Evolutionary conservation across 2,113 vertebrate genomes (phyloP), one percentile per base, ranked within the genome.

Genomic region (Urocolius indicus): DNA sequence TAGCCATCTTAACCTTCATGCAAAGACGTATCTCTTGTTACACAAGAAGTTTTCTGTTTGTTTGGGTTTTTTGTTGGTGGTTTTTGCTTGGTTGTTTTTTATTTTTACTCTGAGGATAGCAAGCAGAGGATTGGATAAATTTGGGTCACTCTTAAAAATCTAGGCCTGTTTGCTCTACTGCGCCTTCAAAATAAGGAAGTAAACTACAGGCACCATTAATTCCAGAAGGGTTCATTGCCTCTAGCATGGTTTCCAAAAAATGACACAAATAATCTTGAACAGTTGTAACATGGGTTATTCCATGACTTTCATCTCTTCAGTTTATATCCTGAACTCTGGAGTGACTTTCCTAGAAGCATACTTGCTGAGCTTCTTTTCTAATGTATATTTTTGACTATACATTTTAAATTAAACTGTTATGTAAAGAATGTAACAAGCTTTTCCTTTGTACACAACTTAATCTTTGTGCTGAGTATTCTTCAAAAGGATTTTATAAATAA

Each of bases 401-500:
- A 49, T 93, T 97, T 97, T 97, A 97, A 97, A 97, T 97, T 98
- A 96, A 96, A 97, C 94, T 95, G 89, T 96, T 98, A 97, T 94
- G 92, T 91, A 97, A 97, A 97, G 97, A 97, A 97, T 46, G 96
- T 95, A 96, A 97, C 91, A 95, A 97, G 97, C 90, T 97, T 98
- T 98, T 97, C 98, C 96, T 95, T 95, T 97, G 94, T 93, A 97
- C 96, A 97, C 96, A 95, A 98, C 90, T 96, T 97, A 98, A 98
- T 91, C 87, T 97, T 98, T 98, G 98, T 98, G 97, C 97, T 97
- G 98, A 96, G 97, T 97, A 95, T 95, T 98, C 98, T 98, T 97
- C 98, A 96, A 97, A 98, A 94, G 95, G 96, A 89, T 97, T 97
- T 98, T 97, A 98, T 98, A 98, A 98, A 98, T 98, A 97, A 98